A percentile compares a stretch with the other conserved stretches of the same genome.
Evolutionary conservation across 2,113 vertebrate species (phyloP).

Genomic region (Tyto alba): DNA sequence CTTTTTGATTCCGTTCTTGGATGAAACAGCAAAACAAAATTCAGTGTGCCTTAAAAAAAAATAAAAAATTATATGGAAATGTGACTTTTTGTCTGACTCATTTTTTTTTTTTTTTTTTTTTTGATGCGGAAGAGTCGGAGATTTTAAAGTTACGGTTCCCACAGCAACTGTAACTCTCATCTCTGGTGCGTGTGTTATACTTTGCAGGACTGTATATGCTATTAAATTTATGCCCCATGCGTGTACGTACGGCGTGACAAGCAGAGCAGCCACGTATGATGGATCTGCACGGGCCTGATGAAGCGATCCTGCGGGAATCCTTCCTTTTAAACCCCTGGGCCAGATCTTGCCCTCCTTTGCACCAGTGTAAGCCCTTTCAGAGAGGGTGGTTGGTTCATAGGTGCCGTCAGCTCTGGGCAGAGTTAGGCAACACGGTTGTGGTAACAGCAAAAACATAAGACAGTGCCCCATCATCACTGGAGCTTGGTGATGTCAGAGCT

Average conservation of each 20-base stretch:
- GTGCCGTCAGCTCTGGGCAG: neutral
- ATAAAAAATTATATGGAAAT: neutral
- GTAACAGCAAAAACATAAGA: neutral
- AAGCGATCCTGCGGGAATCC: neutral
- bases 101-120: neutral
- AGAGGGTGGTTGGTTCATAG: neutral
- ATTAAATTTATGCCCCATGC: neutral
- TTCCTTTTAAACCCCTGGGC: neutral
- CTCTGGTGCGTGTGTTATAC: neutral
- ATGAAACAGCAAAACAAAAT: conserved; percentile 24
- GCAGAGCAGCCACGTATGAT: neutral
- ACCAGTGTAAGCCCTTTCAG: neutral
- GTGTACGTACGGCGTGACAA: neutral
- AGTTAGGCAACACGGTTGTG: accelerated
- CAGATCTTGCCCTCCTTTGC: neutral
- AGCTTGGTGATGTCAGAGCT: neutral
- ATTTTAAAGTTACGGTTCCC: conserved; percentile 63
- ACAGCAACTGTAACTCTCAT: conserved; percentile 55
- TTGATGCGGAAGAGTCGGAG: neutral
- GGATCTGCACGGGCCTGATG: neutral
- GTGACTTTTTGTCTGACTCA: neutral
- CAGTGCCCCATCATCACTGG: accelerated
- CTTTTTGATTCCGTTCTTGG: neutral
- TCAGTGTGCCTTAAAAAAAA: neutral
- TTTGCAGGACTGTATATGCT: neutral